Evolutionary conservation across 2,888 invertebrate genomes (phyloP), one percentile per base, ranked within the genome.

Genomic region (Lymantria monacha): DNA sequence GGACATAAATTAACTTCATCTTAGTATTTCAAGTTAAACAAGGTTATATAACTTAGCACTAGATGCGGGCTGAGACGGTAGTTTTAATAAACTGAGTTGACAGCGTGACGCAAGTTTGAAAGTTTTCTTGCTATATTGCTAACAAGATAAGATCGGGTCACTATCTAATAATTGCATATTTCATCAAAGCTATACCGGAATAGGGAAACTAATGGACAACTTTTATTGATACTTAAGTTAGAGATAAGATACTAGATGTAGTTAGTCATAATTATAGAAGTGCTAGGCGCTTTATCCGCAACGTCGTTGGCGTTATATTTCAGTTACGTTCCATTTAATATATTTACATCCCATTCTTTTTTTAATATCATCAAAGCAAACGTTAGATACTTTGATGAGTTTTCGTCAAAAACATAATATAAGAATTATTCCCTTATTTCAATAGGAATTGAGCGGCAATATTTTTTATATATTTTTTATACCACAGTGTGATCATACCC

Each of bases 11-110:
- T 10, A 49, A 55, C 46, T 46, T 30, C 10, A 33, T 10, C 33
- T 9, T 53, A 54, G 49, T 54, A 60, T 60, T 62, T 63, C 9
- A 33, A 10, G 10, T 53, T 13, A 36, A 31, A 42, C 44, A 45
- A 56, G 52, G 33, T 49, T 37, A 49, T 46, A 48, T 63, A 55
- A 57, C 43, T 48, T 54, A 60, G 55, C 49, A 55, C 15, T 44
- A 51, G 36, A 57, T 53, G 46, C 50, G 53, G 57, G 51, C 42
- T 53, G 45, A 46, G 38, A 42, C 43, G 42, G 53, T 49, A 53
- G 49, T 51, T 61, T 54, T 65, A 58, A 56, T 66, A 56, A 60
- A 56, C 59, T 58, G 62, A 53, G 57, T 57, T 63, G 55, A 46
- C 45, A 10, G 45, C 52, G 53, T 54, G 51, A 55, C 53, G 60